These are phyloP conservation scores for Octopus sinensis DNA, from an alignment of 1,140 invertebrate species.

Conservation along the genomic window DNA sequence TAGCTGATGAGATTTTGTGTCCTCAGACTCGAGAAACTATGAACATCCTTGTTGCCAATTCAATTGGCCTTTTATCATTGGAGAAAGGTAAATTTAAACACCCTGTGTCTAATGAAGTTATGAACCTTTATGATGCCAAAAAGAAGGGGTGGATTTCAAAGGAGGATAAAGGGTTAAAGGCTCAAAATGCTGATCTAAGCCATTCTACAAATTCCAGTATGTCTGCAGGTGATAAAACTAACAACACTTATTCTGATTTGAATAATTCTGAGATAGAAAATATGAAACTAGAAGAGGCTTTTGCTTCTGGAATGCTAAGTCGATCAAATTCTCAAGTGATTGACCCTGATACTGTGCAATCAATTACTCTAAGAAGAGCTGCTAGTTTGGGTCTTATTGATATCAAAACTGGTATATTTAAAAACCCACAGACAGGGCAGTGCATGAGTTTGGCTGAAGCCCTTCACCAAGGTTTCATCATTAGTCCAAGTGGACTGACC, in stretches of 20 bases:
- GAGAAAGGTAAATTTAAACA: conserved; percentile 9
- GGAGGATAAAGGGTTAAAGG: not conserved
- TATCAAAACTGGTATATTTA: conserved; percentile 73
- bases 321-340: conserved; percentile 49
- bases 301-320: conserved; percentile 44
- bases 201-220: not conserved
- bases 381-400: conserved; percentile 61
- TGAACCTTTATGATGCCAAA: conserved; percentile 1
- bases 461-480: conserved; percentile 56
- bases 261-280: conserved; percentile 37
- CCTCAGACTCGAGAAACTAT: conserved; percentile 16
- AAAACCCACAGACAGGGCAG: conserved; percentile 78
- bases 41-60: conserved; percentile 4
- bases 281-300: conserved; percentile 45
- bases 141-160: conserved; percentile 1
- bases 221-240: not conserved
- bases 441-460: conserved; percentile 77
- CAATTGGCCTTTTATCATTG: conserved; percentile 3
- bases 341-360: conserved; percentile 48
- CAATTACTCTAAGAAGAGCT: conserved; percentile 47
- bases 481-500: conserved; percentile 63
- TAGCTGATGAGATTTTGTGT: conserved; percentile 36
- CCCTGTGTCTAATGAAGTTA: conserved; percentile 2
- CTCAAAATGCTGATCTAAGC: not conserved
- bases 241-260: not conserved